Evolutionary conservation across 2,113 vertebrate genomes (phyloP).

Genomic region (Hylia prasina): DNA sequence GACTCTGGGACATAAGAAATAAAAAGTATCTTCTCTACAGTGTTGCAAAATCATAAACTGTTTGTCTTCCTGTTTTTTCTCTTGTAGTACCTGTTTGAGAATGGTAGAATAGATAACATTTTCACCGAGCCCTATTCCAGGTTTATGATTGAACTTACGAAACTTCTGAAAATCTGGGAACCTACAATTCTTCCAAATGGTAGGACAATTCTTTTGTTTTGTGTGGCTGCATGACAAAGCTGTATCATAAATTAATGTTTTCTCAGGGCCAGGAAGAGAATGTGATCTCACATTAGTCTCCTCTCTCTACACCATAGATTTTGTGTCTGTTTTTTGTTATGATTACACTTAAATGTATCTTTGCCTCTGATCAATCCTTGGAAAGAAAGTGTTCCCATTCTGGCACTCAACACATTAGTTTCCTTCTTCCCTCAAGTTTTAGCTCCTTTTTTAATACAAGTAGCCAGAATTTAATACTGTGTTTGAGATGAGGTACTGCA

Average conservation of each 20-base stretch:
- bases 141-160: conserved; percentile 91
- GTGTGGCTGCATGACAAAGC: conserved; percentile 20
- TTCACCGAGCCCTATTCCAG: conserved; percentile 95
- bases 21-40: not conserved
- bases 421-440: not conserved
- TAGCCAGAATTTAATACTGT: not conserved
- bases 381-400: not conserved
- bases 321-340: not conserved
- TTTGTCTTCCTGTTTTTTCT: conserved; percentile 38
- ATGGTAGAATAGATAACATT: conserved; percentile 97
- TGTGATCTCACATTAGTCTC: not conserved
- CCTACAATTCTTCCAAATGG: conserved; percentile 88
- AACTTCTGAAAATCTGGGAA: conserved; percentile 86
- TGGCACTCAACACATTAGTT: not conserved
- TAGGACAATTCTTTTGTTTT: conserved; percentile 64
- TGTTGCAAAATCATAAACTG: conserved; percentile 25
- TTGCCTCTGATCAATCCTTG: not conserved
- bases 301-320: not conserved
- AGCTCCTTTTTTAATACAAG: not conserved
- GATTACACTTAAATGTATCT: not conserved
- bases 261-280: not conserved
- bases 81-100: conserved; percentile 92
- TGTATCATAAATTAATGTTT: not conserved
- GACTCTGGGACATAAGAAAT: not conserved
- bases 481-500: not conserved